Evolutionary conservation across 2,888 invertebrate species (phyloP).

Genomic region (Cybosia mesomella): DNA sequence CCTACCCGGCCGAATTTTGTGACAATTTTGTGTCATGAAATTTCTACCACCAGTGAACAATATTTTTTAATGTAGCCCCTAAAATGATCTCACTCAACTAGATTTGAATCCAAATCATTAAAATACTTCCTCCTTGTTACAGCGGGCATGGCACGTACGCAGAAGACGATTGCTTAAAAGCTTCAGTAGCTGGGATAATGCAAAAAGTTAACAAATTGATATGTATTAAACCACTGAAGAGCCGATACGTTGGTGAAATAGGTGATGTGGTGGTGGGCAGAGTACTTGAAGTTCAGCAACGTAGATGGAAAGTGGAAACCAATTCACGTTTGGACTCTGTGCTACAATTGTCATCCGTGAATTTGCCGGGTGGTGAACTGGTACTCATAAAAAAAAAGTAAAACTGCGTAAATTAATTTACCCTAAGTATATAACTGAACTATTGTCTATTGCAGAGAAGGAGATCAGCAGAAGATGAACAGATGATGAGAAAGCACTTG

Average conservation of each 20-base stretch:
- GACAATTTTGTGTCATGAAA: too few species aligned
- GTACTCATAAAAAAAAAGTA: slow-evolving; percentile 82
- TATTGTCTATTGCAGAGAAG: slow-evolving; percentile 87
- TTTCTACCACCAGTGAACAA: too few species aligned
- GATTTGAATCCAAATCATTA: background rate
- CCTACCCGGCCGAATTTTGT: too few species aligned
- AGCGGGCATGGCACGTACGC: slow-evolving; percentile 99
- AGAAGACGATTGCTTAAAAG: slow-evolving; percentile 93
- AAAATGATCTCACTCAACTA: background rate
- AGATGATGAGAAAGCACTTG: slow-evolving; percentile 98
- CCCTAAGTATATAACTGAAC: background rate
- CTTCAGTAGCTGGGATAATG: slow-evolving; percentile 97
- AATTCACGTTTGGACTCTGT: slow-evolving; percentile 96
- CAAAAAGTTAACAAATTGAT: slow-evolving; percentile 98
- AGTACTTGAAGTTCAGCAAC: slow-evolving; percentile 97
- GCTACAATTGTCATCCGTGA: slow-evolving; percentile 96
- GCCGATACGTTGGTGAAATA: slow-evolving; percentile 96
- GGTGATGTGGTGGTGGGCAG: slow-evolving; percentile 99
- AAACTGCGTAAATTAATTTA: background rate
- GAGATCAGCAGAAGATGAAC: slow-evolving; percentile 98
- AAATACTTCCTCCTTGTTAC: slow-evolving; percentile 43
- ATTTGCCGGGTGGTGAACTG: slow-evolving; percentile 98
- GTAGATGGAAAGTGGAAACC: slow-evolving; percentile 98
- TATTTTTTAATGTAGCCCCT: background rate
- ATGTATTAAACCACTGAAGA: slow-evolving; percentile 96